Evolutionary conservation across 2,797 vertebrate genomes (phyloP).

Genomic region (Bovichtus variegatus): DNA sequence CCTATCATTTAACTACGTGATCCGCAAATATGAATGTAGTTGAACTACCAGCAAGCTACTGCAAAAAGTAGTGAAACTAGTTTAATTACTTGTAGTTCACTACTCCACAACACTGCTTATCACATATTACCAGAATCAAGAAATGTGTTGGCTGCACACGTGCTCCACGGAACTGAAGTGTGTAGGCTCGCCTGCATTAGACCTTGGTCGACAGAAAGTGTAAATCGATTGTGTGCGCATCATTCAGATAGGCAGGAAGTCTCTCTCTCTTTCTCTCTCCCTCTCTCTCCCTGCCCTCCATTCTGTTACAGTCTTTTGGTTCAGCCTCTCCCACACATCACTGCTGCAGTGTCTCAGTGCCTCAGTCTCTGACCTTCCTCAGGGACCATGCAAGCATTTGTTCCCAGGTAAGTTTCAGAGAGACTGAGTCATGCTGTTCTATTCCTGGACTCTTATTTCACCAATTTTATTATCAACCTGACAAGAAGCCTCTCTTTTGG

Average conservation of each 20-base stretch:
- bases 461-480: constrained; percentile 11
- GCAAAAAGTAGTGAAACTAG: too few relatives aligned
- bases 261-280: constrained; percentile 20
- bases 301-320: constrained; percentile 42
- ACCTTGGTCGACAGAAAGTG: constrained; percentile 41
- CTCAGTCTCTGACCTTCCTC: constrained; percentile 78
- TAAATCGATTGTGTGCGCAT: constrained; percentile 66
- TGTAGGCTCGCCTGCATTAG: constrained; percentile 54
- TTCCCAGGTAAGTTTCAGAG: constrained; percentile 80
- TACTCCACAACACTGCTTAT: too few relatives aligned
- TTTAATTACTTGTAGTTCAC: too few relatives aligned
- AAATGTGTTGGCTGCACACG: constrained; percentile 5
- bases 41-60: too few relatives aligned
- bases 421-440: constrained; percentile 37
- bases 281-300: background rate
- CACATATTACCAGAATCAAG: background rate
- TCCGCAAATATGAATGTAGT: too few relatives aligned
- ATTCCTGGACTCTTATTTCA: constrained; percentile 32
- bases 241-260: constrained; percentile 56
- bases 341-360: constrained; percentile 70
- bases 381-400: constrained; percentile 83
- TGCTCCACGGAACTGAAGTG: constrained; percentile 13
- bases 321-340: constrained; percentile 68
- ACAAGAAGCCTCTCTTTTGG: background rate
- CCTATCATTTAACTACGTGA: too few relatives aligned